Base-by-base conservation (phyloP, 64 coral and sea anemone genomes). In the Stichodactyla mertensii region DNA sequence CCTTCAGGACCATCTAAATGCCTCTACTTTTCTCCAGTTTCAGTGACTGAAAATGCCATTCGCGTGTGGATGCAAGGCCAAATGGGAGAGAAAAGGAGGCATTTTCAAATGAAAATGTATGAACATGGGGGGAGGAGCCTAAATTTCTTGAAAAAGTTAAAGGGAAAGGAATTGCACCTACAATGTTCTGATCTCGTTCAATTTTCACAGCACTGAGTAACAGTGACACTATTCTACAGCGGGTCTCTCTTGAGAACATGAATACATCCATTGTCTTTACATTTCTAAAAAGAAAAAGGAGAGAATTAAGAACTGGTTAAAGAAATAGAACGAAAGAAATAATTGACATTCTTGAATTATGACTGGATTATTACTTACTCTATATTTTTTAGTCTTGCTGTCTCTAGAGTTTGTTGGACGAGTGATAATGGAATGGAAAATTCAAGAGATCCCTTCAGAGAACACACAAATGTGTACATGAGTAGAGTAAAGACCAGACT, bases 181-280 rank as follows among this genome's bases (percentile, higher is more conserved):
- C 95, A 92, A 98, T 94, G 22, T 89, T 91, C 67, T 91, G 89
- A 77, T 98, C 95, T 77, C 92, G 86, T 83, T 98, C 95, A 85
- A 98, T 94, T 80, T 98, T 98, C 19, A 98, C 95, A 89, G 92
- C 95, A 62, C 83, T 83, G n/a, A 98, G 85, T 51, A 98, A 71
- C 59, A 98, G 61, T 14, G 95, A 94, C 12, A 91, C 87, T 19
- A 98, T 55, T 23, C 89, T 83, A 53, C 92, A 92, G 87, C 89
- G 89, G 16, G 85, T 79, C n/a, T 98, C 92, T 84, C 89, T 87
- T 61, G 95, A 64, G 19, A 98, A 82, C 28, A 92, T 92, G 26
- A 98, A 98, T 58, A 98, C 27, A 55, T 94, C 92, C 84, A 94
- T 94, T 13, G 95, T 87, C 52, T 98, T 84, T 20, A 92, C 54